Evolutionary conservation across 2,113 vertebrate species (phyloP).

Genomic region (Crotalus helleri): DNA sequence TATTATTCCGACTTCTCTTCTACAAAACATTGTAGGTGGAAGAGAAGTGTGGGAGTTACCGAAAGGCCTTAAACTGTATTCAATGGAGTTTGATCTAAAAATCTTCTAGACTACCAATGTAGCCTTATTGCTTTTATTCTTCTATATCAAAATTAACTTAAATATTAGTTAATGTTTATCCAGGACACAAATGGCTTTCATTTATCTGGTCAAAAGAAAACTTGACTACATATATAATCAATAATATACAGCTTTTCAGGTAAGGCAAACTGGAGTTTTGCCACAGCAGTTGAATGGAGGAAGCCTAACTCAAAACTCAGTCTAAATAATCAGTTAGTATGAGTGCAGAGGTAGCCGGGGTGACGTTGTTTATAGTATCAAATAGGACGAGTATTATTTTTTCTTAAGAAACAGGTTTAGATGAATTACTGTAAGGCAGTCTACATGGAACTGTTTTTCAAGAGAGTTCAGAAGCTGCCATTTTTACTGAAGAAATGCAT

Average conservation of each 20-base stretch:
- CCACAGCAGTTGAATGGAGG: background rate
- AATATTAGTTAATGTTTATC: background rate
- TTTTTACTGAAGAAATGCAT: background rate
- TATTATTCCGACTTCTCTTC: background rate
- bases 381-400: background rate
- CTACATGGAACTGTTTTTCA: background rate
- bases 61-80: background rate
- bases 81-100: background rate
- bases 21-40: background rate
- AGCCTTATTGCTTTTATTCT: background rate
- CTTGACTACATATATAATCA: constrained; percentile 28
- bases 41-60: background rate
- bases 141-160: background rate
- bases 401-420: background rate
- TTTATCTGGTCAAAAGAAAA: constrained; percentile 34
- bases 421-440: background rate
- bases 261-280: background rate
- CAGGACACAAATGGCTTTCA: constrained; percentile 30
- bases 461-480: background rate
- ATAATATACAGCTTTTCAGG: background rate
- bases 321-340: background rate
- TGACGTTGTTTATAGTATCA: background rate
- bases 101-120: background rate
- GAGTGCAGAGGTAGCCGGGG: background rate
- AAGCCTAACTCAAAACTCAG: background rate